A percentile compares a stretch with the other conserved stretches of the same genome.
phyloP scores from a whole-genome alignment of 2,888 invertebrate species.

The Aphidius colemani region DNA sequence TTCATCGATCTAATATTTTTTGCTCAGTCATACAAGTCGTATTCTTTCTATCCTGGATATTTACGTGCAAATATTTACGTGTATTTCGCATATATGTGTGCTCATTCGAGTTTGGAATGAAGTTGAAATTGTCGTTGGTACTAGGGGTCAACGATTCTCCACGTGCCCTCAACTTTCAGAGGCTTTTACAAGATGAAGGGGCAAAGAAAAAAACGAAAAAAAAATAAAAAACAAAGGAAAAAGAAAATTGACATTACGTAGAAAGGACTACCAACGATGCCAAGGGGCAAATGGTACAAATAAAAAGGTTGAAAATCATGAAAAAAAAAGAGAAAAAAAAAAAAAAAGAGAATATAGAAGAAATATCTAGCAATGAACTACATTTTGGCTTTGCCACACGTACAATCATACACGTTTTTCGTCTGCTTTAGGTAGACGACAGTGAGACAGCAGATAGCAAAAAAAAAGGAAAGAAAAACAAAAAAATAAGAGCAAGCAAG shows the following conservation, averaged over 20 bases:
- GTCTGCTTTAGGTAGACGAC: background rate
- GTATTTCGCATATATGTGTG: conserved; percentile 9
- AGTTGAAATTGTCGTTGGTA: conserved; percentile 21
- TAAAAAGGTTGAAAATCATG: conserved; percentile 23
- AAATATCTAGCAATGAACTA: background rate
- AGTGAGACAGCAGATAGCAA: conserved; percentile 12
- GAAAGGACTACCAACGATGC: conserved; percentile 20
- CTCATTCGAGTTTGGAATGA: conserved; percentile 21
- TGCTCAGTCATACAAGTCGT: background rate
- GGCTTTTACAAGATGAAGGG: conserved; percentile 6
- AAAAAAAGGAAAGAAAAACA: conserved; percentile 18
- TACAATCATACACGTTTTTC: conserved; percentile 4
- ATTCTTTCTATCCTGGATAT: too few species aligned
- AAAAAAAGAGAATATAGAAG: conserved; percentile 12
- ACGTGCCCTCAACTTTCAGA: conserved; percentile 13
- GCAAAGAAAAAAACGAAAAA: conserved; percentile 7
- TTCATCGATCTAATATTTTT: conserved; percentile 26
- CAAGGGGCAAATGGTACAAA: conserved; percentile 17
- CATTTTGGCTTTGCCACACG: too few species aligned
- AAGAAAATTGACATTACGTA: conserved; percentile 10
- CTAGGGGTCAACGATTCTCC: conserved; percentile 21
- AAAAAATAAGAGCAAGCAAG: background rate
- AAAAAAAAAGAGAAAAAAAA: conserved; percentile 11
- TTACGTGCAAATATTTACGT: too few species aligned
- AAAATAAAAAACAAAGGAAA: background rate